Conservation (phyloP, 2,797 vertebrate species). For the Aplochiton taeniatus region DNA sequence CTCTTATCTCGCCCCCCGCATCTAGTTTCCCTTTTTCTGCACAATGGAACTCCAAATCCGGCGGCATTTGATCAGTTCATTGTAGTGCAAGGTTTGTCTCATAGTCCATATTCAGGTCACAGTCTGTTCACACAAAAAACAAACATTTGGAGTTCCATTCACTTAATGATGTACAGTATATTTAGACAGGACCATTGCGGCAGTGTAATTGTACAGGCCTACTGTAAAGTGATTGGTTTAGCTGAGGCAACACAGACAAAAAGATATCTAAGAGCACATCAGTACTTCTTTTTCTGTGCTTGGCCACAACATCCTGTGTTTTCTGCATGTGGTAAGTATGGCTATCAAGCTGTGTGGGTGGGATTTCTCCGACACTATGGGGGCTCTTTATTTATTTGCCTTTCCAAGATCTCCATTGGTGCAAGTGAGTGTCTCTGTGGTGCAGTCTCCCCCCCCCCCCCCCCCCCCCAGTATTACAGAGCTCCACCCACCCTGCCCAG, state of each 20-base stretch:
- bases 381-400: neutral
- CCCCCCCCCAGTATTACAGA: conserved; percentile 30
- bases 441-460: too few species aligned
- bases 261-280: neutral
- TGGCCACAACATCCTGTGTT: neutral
- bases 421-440: conserved; percentile 1
- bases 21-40: conserved; percentile 20
- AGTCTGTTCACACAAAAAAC: conserved; percentile 16
- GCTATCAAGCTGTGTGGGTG: neutral
- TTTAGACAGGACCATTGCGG: too few species aligned
- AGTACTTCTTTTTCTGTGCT: neutral
- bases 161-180: too few species aligned
- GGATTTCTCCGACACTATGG: neutral
- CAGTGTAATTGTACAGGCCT: too few species aligned
- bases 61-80: conserved; percentile 29
- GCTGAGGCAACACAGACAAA: too few species aligned
- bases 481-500: conserved; percentile 26
- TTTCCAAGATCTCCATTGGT: conserved; percentile 15
- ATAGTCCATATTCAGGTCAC: conserved; percentile 21
- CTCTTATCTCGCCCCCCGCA: conserved; percentile 54
- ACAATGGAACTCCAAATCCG: conserved; percentile 44
- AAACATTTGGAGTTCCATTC: conserved; percentile 10
- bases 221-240: too few species aligned
- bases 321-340: neutral
- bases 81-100: conserved; percentile 18